Evolutionary conservation across 2,888 invertebrate genomes (phyloP).

Genomic region (Metellina segmentata): DNA sequence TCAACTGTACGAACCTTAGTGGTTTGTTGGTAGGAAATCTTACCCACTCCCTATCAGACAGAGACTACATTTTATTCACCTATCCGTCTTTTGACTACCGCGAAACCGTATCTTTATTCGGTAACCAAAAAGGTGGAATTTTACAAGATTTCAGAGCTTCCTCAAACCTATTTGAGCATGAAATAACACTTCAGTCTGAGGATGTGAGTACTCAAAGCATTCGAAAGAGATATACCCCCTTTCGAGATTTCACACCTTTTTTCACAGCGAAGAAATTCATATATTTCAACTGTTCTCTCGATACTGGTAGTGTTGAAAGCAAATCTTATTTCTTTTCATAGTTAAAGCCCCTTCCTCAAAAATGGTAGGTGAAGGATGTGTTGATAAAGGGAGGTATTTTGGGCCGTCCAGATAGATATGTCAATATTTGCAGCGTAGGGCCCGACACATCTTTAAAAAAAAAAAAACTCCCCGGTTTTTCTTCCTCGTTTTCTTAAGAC

Average conservation of each 20-base stretch:
- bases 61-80: constrained; percentile 25
- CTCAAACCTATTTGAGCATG: constrained; percentile 23
- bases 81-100: constrained; percentile 24
- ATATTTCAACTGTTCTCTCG: constrained; percentile 24
- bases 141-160: constrained; percentile 9
- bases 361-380: constrained; percentile 17
- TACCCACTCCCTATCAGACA: constrained; percentile 10
- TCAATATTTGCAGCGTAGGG: constrained; percentile 52
- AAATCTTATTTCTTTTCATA: constrained; percentile 18
- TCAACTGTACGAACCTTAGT: not conserved
- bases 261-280: constrained; percentile 17
- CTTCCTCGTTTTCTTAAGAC: constrained; percentile 34
- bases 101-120: constrained; percentile 20
- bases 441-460: constrained; percentile 48
- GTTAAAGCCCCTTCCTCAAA: constrained; percentile 20
- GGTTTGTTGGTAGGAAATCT: not conserved
- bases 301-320: constrained; percentile 19
- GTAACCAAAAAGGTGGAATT: constrained; percentile 11
- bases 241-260: constrained; percentile 9
- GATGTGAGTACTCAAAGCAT: constrained; percentile 15
- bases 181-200: constrained; percentile 30
- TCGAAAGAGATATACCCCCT: constrained; percentile 17
- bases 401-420: constrained; percentile 39
- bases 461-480: constrained; percentile 22
- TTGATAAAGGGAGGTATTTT: constrained; percentile 33